Evolutionary conservation across 2,113 vertebrate genomes (phyloP).

Genomic region (Numida meleagris): DNA sequence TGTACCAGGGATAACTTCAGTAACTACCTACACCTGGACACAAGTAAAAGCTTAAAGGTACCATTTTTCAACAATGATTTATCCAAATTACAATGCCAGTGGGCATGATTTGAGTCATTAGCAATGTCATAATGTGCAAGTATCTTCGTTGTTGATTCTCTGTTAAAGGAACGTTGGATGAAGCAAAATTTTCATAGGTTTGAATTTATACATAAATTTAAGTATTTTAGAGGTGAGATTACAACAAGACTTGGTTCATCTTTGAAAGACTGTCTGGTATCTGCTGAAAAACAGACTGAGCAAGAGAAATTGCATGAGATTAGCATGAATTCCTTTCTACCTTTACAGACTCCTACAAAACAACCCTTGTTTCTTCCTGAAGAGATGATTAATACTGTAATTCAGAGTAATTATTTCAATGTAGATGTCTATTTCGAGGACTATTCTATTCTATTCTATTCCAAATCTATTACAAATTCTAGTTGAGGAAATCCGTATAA

Average conservation of each 20-base stretch:
- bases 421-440: constrained; percentile 30
- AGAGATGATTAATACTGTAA: constrained; percentile 22
- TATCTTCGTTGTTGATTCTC: constrained; percentile 62
- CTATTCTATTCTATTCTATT: too few relatives aligned
- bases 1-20: neutral
- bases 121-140: constrained; percentile 65
- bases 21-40: neutral
- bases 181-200: constrained; percentile 32
- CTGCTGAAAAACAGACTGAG: neutral
- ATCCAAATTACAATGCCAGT: constrained; percentile 56
- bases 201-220: constrained; percentile 11
- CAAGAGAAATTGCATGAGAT: constrained; percentile 10
- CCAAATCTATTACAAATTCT: constrained; percentile 59
- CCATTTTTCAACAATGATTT: constrained; percentile 43
- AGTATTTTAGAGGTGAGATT: neutral
- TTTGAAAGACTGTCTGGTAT: constrained; percentile 1
- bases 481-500: constrained; percentile 53
- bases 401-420: constrained; percentile 64
- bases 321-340: neutral
- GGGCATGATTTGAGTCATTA: constrained; percentile 65
- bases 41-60: constrained; percentile 29
- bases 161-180: constrained; percentile 18
- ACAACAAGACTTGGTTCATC: neutral
- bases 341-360: neutral
- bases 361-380: neutral